These are phyloP conservation scores for Scolopax bukidnonensis DNA, from an alignment of 2,797 vertebrate species.

Conservation along the genomic window DNA sequence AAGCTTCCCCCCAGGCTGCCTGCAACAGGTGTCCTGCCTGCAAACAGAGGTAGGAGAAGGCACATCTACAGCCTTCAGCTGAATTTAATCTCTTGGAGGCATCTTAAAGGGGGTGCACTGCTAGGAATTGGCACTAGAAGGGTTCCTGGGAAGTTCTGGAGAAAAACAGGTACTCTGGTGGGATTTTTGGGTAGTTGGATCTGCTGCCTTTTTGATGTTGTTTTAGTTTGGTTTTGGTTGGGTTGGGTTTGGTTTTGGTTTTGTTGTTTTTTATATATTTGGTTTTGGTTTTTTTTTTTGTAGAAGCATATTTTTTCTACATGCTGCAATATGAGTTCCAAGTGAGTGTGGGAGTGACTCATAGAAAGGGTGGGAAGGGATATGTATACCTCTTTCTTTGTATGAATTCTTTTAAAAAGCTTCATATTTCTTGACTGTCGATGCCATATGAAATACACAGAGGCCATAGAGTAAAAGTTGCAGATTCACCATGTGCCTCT, in stretches of 20 bases:
- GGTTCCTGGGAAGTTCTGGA: background rate
- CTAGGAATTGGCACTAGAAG: background rate
- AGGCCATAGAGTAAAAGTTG: background rate
- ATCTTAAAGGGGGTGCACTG: background rate
- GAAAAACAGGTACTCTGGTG: background rate
- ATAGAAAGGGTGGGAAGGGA: background rate
- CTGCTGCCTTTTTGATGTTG: background rate
- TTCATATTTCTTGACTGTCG: background rate
- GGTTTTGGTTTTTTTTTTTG: background rate
- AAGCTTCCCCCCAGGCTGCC: background rate
- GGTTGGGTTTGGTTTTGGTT: background rate
- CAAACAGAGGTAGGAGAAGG: background rate
- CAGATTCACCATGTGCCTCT: fast-evolving
- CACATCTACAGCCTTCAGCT: background rate
- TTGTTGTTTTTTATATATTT: background rate
- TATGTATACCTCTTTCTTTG: background rate
- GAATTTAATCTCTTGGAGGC: background rate
- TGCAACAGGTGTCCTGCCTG: background rate
- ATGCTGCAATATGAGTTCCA: background rate
- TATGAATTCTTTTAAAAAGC: background rate
- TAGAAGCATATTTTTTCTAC: background rate
- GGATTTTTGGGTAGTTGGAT: background rate
- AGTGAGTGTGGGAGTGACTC: fast-evolving
- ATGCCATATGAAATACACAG: background rate
- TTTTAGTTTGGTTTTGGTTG: background rate